Conservation (phyloP, 1,140 invertebrate species). For the Cepaea nemoralis region DNA sequence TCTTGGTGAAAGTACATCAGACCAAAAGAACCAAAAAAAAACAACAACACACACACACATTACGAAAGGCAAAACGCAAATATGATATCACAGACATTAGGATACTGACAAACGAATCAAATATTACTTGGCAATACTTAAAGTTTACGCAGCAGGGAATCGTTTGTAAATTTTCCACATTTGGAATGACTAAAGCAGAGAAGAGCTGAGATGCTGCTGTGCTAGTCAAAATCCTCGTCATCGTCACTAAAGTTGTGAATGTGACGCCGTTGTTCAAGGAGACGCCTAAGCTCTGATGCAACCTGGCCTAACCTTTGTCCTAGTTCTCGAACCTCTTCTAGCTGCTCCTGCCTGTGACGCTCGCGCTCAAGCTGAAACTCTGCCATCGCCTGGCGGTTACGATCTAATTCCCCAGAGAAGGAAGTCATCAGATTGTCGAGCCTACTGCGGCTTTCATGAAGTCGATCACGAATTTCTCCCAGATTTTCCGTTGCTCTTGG, state of each 20-base stretch:
- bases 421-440: slow-evolving; percentile 59
- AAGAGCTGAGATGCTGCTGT: background rate
- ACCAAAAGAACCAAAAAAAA: too few species aligned
- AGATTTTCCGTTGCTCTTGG: slow-evolving; percentile 31
- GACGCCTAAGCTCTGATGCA: slow-evolving; percentile 57
- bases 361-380: slow-evolving; percentile 61
- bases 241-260: slow-evolving; percentile 39
- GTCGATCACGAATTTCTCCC: slow-evolving; percentile 52
- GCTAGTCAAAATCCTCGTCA: slow-evolving; percentile 28
- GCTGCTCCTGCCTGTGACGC: slow-evolving; percentile 58
- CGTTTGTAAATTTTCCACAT: background rate
- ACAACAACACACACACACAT: too few species aligned
- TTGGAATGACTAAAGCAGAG: background rate
- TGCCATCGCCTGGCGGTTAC: slow-evolving; percentile 55
- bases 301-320: slow-evolving; percentile 63
- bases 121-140: too few species aligned
- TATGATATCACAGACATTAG: too few species aligned
- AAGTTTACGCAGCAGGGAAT: too few species aligned
- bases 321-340: slow-evolving; percentile 62
- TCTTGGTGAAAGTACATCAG: too few species aligned
- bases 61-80: too few species aligned
- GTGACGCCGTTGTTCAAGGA: slow-evolving; percentile 55
- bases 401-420: slow-evolving; percentile 58
- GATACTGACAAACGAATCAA: too few species aligned
- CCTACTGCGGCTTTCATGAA: slow-evolving; percentile 59